Evolutionary conservation across 2,888 invertebrate species (phyloP).

Genomic region (Buathra laborator): DNA sequence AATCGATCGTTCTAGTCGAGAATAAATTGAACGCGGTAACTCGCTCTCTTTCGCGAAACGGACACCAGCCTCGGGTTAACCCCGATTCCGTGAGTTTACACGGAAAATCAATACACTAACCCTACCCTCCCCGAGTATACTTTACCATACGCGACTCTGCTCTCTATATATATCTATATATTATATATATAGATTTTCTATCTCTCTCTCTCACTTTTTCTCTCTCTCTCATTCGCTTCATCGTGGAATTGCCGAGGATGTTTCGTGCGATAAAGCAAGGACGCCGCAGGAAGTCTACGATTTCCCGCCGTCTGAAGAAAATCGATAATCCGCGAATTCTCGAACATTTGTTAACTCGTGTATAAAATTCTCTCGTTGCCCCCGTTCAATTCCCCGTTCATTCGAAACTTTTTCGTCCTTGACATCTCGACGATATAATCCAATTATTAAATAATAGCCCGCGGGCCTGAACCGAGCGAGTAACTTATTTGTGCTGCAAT

Average conservation of each 20-base stretch:
- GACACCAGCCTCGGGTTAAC: constrained; percentile 78
- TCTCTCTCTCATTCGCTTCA: constrained; percentile 28
- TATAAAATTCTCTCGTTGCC: constrained; percentile 20
- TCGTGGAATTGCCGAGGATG: constrained; percentile 56
- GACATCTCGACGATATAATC: constrained; percentile 57
- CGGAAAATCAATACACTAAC: constrained; percentile 83
- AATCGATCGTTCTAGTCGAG: constrained; percentile 43
- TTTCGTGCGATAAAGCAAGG: constrained; percentile 63
- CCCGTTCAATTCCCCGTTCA: constrained; percentile 27
- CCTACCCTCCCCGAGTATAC: constrained; percentile 66
- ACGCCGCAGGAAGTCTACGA: constrained; percentile 73
- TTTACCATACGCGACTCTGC: constrained; percentile 61
- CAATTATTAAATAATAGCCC: constrained; percentile 63
- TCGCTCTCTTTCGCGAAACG: constrained; percentile 62
- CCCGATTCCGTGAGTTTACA: constrained; percentile 79
- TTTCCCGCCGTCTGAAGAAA: constrained; percentile 73
- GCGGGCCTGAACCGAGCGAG: constrained; percentile 36
- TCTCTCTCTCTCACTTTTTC: constrained; percentile 21
- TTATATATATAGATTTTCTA: neutral
- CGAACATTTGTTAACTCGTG: neutral
- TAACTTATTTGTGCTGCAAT: constrained; percentile 52
- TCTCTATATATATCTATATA: neutral
- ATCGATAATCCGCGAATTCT: constrained; percentile 72
- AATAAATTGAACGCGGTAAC: constrained; percentile 54
- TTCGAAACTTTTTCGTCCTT: constrained; percentile 55